A percentile compares a stretch with the other conserved stretches of the same genome.
These are phyloP conservation scores for Musca domestica DNA, from an alignment of 1,140 invertebrate genomes.

Conservation along the genomic window DNA sequence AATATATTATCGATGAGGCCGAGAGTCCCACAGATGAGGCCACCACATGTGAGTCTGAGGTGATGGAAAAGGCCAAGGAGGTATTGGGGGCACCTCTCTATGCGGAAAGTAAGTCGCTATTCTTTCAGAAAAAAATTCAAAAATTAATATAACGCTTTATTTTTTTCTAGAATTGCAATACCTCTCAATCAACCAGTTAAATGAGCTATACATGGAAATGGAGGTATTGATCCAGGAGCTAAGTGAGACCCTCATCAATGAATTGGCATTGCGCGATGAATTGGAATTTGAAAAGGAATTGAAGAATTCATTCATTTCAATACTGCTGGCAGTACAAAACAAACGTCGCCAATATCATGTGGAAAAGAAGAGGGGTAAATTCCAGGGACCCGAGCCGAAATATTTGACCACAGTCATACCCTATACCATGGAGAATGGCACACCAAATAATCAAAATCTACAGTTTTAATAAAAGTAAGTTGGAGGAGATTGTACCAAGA, in stretches of 20 bases:
- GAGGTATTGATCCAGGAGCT: slow-evolving; percentile 90
- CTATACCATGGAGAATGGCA: slow-evolving; percentile 86
- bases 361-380: slow-evolving; percentile 75
- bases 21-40: slow-evolving; percentile 61
- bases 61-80: slow-evolving; percentile 79
- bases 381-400: slow-evolving; percentile 61
- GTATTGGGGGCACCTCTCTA: slow-evolving; percentile 80
- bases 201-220: slow-evolving; percentile 90
- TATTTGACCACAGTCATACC: slow-evolving; percentile 96
- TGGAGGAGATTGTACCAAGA: not conserved
- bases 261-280: slow-evolving; percentile 91
- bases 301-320: slow-evolving; percentile 98
- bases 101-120: slow-evolving; percentile 80
- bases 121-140: not conserved
- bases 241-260: slow-evolving; percentile 90
- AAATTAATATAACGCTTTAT: slow-evolving; percentile 24
- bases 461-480: slow-evolving; percentile 97
- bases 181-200: slow-evolving; percentile 79
- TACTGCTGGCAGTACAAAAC: slow-evolving; percentile 94
- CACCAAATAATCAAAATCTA: slow-evolving; percentile 85
- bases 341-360: slow-evolving; percentile 86
- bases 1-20: slow-evolving; percentile 90
- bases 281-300: slow-evolving; percentile 98
- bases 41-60: slow-evolving; percentile 70
- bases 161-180: slow-evolving; percentile 76